Base-by-base conservation (phyloP, 2,888 invertebrate species). In the Hirtodrosophila alboralis region DNA sequence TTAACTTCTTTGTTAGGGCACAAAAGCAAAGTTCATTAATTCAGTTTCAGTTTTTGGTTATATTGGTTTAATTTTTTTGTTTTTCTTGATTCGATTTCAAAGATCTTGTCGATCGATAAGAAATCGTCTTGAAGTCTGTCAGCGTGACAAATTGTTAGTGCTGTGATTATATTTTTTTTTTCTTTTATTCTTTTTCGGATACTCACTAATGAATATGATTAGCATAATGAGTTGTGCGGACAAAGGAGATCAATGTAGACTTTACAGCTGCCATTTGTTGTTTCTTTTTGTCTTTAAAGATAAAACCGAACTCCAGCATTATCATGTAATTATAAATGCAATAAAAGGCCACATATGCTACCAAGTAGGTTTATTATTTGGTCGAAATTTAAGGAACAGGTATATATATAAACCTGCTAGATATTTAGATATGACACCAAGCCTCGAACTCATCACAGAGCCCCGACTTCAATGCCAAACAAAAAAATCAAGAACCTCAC, bases 301-400 rank as follows among this genome's bases (percentile, higher is more conserved):
- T 27, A 13, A 21, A 14, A 13, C 33, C 38, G 37, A 41, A 28
- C 56, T 56, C 41, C 40, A 45, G 77, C 81, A 77, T 81, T 80
- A 84, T 77, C 75, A 74, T 75, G 75, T 74, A 74, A 84, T 77
- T 78, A 79, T 77, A 81, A 79, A 56, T 66, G 78, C 59, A 75
- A 75, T 74, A 74, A 79, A 79, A 80, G 81, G 72, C 66, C 84
- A 66, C 84, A 79, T 81, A 77, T 84, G 84, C 52, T 44, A 33
- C 18, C 43, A 36, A 45, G 37, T 62, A 72, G 65, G 79, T n/a
- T n/a, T n/a, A n/a, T n/a, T n/a, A n/a, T n/a, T n/a, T n/a, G n/a
- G n/a, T n/a, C n/a, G n/a, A n/a, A n/a, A n/a, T n/a, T n/a, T n/a
- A n/a, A n/a, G n/a, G n/a, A n/a, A n/a, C n/a, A n/a, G n/a, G n/a